Percentiles rank a stretch among this genome's conserved stretches.
These are phyloP conservation scores for Myopa testacea DNA, from an alignment of 2,888 invertebrate genomes.

Conservation along the genomic window DNA sequence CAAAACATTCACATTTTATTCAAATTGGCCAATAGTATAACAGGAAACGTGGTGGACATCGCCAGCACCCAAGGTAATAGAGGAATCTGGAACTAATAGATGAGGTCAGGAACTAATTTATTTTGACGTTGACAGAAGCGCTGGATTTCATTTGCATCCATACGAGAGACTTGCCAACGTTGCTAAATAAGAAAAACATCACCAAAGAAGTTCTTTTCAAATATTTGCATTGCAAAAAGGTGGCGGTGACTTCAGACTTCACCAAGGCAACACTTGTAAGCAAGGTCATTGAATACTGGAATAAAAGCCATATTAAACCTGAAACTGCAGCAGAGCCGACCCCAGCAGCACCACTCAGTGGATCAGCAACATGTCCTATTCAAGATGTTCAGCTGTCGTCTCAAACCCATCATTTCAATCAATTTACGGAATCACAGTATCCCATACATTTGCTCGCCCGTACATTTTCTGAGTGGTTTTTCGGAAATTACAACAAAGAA, in stretches of 20 bases:
- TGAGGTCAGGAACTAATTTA: background rate
- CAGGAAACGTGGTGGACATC: constrained; percentile 58
- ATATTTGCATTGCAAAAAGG: constrained; percentile 70
- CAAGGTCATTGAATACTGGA: constrained; percentile 69
- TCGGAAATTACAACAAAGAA: constrained; percentile 65
- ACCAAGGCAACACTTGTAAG: constrained; percentile 71
- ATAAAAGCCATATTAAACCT: constrained; percentile 42
- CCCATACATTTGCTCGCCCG: constrained; percentile 69
- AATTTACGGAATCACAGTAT: constrained; percentile 47
- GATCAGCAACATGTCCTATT: background rate
- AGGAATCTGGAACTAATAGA: background rate
- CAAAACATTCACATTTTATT: constrained; percentile 53
- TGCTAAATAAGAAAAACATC: constrained; percentile 70
- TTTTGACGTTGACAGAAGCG: constrained; percentile 68
- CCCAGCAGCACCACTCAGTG: background rate
- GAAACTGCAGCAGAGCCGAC: background rate
- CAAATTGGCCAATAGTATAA: constrained; percentile 57
- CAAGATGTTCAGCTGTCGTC: background rate
- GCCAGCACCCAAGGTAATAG: constrained; percentile 53
- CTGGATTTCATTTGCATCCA: constrained; percentile 70
- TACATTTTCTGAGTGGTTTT: constrained; percentile 74
- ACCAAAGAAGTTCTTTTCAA: constrained; percentile 71
- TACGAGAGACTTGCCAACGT: constrained; percentile 67
- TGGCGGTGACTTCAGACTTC: constrained; percentile 68
- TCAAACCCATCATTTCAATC: background rate